Evolutionary conservation across 2,888 invertebrate species (phyloP), one percentile per base, ranked within the genome.

Genomic region (Scelioninae gen. 2): DNA sequence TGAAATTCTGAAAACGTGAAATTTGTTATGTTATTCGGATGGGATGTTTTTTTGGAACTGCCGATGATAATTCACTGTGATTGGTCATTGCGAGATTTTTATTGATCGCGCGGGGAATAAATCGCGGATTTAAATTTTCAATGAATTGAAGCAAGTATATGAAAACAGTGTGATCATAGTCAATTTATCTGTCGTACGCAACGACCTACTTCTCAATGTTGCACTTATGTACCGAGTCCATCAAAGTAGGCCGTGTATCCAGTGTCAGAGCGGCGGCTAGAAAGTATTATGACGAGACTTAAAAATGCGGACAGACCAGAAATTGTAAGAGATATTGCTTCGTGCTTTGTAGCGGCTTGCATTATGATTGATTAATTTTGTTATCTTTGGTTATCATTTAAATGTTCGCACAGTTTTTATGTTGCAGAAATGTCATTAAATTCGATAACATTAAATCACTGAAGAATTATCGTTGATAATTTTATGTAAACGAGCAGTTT

Each of bases 161-260:
- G 19, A 58, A 69, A 60, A 60, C 60, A 50, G 19, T 48, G 37
- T 15, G 70, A 64, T 71, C 58, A 64, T 50, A 39, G 71, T 58
- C 52, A 71, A 65, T 71, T 64, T 64, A 71, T 65, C 71, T 71
- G 65, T 71, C 43, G 33, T 65, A 71, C 53, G 53, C 33, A 65
- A 58, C 71, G 65, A 64, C 72, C 72, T 65, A 72, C 72, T 65
- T 72, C 28, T 58, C 46, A 13, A 33, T n/a, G 15, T 45, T 43
- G 71, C 58, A 52, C 45, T 64, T 50, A 64, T 43, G 64, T 37
- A 52, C 37, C 39, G 13, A 13, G 31, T 5, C 10, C 50, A 31
- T 28, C 28, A 37, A 71, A 50, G 71, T 71, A 71, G 71, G 58
- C 19, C 58, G 43, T n/a, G n/a, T 45, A 45, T 71, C 52, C 64